phyloP scores from a whole-genome alignment of 2,888 invertebrate species.

The Eupsilia transversa region DNA sequence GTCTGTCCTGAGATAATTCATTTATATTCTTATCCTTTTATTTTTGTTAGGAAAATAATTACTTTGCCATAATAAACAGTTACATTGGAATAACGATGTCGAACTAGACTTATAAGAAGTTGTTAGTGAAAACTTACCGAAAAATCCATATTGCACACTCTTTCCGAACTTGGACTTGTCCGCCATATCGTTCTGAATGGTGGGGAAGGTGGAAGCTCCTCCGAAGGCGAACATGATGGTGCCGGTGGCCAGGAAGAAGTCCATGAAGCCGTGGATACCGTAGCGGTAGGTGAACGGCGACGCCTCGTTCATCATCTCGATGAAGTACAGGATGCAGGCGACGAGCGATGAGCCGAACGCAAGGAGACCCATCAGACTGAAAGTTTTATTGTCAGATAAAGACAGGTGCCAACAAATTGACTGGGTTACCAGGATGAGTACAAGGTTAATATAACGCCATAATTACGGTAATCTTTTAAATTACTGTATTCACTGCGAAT shows the following conservation, averaged over 20 bases:
- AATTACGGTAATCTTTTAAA: too few species aligned
- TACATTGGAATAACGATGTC: too few species aligned
- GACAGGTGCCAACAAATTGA: background rate
- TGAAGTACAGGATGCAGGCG: conserved; percentile 92
- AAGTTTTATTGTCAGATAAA: conserved; percentile 43
- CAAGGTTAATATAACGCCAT: background rate
- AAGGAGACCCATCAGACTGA: conserved; percentile 91
- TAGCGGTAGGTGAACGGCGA: conserved; percentile 85
- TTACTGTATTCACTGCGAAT: background rate
- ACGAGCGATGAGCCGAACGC: conserved; percentile 91
- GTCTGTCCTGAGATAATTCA: too few species aligned
- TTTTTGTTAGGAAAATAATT: background rate
- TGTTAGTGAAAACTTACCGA: conserved; percentile 83
- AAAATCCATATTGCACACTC: conserved; percentile 91
- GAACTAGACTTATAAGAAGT: background rate
- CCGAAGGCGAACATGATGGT: conserved; percentile 93
- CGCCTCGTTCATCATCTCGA: conserved; percentile 91
- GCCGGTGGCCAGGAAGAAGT: conserved; percentile 93
- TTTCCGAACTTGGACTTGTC: conserved; percentile 92
- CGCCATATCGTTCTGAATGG: conserved; percentile 94
- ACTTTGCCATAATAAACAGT: background rate
- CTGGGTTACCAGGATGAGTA: background rate
- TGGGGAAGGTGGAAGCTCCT: conserved; percentile 94
- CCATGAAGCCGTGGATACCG: conserved; percentile 90
- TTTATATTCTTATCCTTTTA: background rate